Percentiles rank a stretch among this genome's conserved stretches.
These are phyloP conservation scores for Liolophura sinensis DNA, from an alignment of 1,140 invertebrate genomes.

Conservation along the genomic window DNA sequence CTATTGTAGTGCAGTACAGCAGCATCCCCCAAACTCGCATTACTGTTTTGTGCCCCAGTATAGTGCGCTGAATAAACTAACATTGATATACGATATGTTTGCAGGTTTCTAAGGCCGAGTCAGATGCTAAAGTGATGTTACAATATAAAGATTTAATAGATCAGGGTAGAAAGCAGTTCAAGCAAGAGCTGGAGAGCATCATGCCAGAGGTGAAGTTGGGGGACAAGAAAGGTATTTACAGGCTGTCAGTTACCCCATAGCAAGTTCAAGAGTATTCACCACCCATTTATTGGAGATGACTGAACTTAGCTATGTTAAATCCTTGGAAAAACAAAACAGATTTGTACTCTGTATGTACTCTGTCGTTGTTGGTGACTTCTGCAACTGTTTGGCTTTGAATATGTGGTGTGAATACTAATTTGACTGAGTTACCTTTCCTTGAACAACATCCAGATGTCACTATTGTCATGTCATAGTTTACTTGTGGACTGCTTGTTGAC, in stretches of 20 bases:
- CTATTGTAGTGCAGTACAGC: too few species aligned
- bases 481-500: too few species aligned
- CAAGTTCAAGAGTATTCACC: too few species aligned
- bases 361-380: not conserved
- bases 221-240: constrained; percentile 30
- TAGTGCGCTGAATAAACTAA: not conserved
- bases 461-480: not conserved
- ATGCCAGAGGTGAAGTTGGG: constrained; percentile 56
- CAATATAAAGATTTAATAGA: constrained; percentile 61
- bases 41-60: not conserved
- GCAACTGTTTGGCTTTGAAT: not conserved
- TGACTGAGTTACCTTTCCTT: not conserved
- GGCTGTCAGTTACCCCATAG: too few species aligned
- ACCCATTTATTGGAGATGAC: too few species aligned
- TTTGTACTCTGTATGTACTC: too few species aligned
- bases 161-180: constrained; percentile 59
- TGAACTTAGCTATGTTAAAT: too few species aligned
- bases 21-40: too few species aligned
- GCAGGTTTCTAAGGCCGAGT: constrained; percentile 51
- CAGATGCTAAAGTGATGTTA: constrained; percentile 55
- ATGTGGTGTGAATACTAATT: not conserved
- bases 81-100: constrained; percentile 1
- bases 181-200: constrained; percentile 57
- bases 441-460: not conserved
- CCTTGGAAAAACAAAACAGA: too few species aligned